Evolutionary conservation across 2,113 vertebrate species (phyloP), one percentile per base, ranked within the genome.

Genomic region (Catharus minimus): DNA sequence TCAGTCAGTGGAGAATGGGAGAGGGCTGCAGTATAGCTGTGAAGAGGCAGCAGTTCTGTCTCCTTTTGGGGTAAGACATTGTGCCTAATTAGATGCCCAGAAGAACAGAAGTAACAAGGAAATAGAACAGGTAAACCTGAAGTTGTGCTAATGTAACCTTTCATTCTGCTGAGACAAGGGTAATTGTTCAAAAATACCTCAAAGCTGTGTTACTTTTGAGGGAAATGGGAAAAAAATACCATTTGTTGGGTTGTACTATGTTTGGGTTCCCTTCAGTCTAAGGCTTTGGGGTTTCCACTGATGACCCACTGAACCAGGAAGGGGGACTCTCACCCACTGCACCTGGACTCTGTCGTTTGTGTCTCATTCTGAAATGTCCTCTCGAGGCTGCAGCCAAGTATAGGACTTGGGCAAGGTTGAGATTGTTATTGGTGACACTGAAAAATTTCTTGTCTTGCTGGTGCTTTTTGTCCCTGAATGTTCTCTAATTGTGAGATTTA

Each of bases 391-490:
- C 39, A 78, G 52, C 28, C 44, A 74, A 66, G 75, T 32, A 10
- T 0, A 69, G n/a, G 32, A 32, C 24, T 84, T 38, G 9, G 21
- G 26, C 20, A 62, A 58, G 33, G 18, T 1, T 91, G 69, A 75
- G 32, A 43, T 38, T 43, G 8, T 47, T 89, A 49, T 33, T 0
- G 0, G 24, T 69, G 43, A 53, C 39, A 44, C 0, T 22, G 22
- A 43, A 71, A 91, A 67, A 30, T 4, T 67, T 64, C 11, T 39
- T 3, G 3, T 62, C 15, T 49, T 76, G 16, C n/a, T 76, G 8
- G 11, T 79, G 30, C 7, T 1, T 18, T 7, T 47, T 88, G 61
- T 69, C 26, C 82, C 17, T 5, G 26, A 50, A 11, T 50, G 12
- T 1, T 93, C 22, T 18, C 7, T 33, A n/a, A 44, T 36, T 57